Evolutionary conservation across 1,140 invertebrate genomes (phyloP).

Genomic region (Cryptotermes secundus): DNA sequence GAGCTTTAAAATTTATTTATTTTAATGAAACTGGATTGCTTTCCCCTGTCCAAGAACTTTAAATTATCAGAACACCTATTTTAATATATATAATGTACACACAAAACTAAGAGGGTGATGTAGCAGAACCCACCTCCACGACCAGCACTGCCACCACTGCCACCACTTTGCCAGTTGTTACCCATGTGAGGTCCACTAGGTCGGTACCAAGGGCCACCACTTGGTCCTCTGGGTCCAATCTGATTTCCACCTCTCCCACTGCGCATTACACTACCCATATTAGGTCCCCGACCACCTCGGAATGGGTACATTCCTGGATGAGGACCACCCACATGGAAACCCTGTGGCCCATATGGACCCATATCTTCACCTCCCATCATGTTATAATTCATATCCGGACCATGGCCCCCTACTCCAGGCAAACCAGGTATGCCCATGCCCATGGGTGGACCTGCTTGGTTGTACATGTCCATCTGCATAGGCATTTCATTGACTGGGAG

Average conservation of each 20-base stretch:
- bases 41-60: too few relatives aligned
- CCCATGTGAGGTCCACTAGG: not conserved
- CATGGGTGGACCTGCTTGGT: constrained; percentile 30
- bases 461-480: constrained; percentile 32
- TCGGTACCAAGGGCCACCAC: constrained; percentile 22
- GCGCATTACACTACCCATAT: constrained; percentile 46
- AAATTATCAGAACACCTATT: too few relatives aligned
- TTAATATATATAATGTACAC: too few relatives aligned
- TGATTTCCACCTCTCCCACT: constrained; percentile 50
- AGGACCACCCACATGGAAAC: constrained; percentile 41
- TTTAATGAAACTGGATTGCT: too few relatives aligned
- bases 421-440: constrained; percentile 26
- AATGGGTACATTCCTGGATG: constrained; percentile 46
- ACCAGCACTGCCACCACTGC: constrained; percentile 19
- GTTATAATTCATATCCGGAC: constrained; percentile 48
- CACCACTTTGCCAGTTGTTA: constrained; percentile 31
- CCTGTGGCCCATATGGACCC: constrained; percentile 25
- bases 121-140: not conserved
- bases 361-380: constrained; percentile 43
- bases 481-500: constrained; percentile 47
- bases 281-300: constrained; percentile 51
- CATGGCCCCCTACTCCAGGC: constrained; percentile 38
- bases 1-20: too few relatives aligned
- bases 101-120: too few relatives aligned
- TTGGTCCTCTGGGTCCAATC: constrained; percentile 47